Evolutionary conservation across 2,888 invertebrate species (phyloP), one percentile per base, ranked within the genome.

Genomic region (Nomada fabriciana): DNA sequence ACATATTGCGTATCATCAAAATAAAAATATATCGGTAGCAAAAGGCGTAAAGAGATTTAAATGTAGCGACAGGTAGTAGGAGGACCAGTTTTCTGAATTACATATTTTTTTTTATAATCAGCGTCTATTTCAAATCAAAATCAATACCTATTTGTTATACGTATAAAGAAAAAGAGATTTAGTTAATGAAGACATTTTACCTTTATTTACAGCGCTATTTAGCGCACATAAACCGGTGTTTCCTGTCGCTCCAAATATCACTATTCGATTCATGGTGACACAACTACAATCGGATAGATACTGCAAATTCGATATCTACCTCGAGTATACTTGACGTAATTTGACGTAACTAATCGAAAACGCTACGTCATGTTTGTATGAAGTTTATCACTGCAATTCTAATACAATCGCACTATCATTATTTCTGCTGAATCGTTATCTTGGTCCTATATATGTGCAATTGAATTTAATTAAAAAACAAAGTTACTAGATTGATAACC

Each of bases 211-310:
- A 7, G 98, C 98, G 76, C 97, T 95, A 91, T 97, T 96, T 1
- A 97, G 94, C 10, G 96, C 96, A 93, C 97, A 97, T 76, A 97
- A 94, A 52, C 98, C 98, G 84, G 98, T 97, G 95, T 96, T 96
- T 72, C 97, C 98, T 87, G 97, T 97, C 18, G 97, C 96, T 80
- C 98, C 98, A 91, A 98, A 97, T 91, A 98, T 96, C 71, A 97
- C 97, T 88, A 98, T 95, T 94, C 96, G 97, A 93, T 96, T 96
- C 97, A 97, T 97, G 77, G 29, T 70, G 36, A 63, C 63, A 64
- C 55, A n/a, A 68, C 23, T 47, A 25, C 20, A 68, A 59, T 57
- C 10, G 15, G 61, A 25, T 61, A 50, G 13, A 67, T 47, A 55
- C 42, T 55, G 63, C 10, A 43, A 68, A 25, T 52, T 52, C 60